Base-by-base conservation (phyloP, 2,113 vertebrate genomes). In the Saimiri boliviensis region DNA sequence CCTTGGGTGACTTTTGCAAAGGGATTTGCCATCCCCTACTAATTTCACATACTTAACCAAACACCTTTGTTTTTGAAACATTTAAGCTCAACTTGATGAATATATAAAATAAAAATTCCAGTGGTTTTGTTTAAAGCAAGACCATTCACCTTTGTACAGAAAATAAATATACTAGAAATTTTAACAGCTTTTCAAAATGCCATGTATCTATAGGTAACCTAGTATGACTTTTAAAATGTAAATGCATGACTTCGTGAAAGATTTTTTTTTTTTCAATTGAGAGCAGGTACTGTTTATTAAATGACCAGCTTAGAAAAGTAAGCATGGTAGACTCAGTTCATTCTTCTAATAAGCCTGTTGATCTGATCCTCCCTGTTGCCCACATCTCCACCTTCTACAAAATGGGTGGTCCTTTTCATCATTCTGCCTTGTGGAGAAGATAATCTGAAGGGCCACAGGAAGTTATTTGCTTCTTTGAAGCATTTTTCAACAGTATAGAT, bases 41-140 rank as follows among this genome's bases (percentile, higher is more conserved):
- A 74, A 94, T 79, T 95, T 52, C 8, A 89, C 11, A 13, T 86
- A 81, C 70, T 83, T 86, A 83, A 17, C 20, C 32, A 97, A 71
- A 86, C 13, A 89, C 49, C 49, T 40, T 76, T 70, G 16, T 54
- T 84, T 95, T 91, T 47, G 70, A 97, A 90, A 90, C 21, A n/a
- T 35, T 91, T 56, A 91, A 89, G 35, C 20, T 89, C 80, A 91
- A 60, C 47, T 95, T 87, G n/a, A 91, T 81, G 86, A 73, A 84
- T 68, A 7, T 79, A 73, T 54, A 83, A 93, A 86, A 88, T 86
- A 56, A 95, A 93, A 85, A 42, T 90, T 91, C 27, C 40, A 92
- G 8, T 82, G 16, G 2, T 54, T 93, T 86, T 86, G 17, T 70
- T 66, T 90, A 68, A 89, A 89, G 93, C 2, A 0, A 91, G 21